Conservation (phyloP, 2,113 vertebrate genomes). For the Oenanthe melanoleuca region DNA sequence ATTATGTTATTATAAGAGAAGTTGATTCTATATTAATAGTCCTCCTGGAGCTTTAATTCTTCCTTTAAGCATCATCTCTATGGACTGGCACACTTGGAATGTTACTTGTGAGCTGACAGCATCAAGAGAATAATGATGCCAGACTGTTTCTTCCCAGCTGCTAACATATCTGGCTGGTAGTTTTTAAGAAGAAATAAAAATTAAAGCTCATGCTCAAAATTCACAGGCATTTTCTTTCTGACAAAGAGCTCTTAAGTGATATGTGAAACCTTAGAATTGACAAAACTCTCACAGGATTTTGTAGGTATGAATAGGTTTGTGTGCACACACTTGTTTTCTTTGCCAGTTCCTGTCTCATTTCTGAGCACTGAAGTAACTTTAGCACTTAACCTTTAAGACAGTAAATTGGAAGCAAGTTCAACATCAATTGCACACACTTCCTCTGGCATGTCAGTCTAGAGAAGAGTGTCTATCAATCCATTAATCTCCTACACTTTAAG, state of each 20-base stretch:
- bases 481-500: background rate
- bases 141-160: background rate
- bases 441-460: background rate
- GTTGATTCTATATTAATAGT: background rate
- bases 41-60: background rate
- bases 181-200: background rate
- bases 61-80: background rate
- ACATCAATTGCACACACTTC: background rate
- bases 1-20: background rate
- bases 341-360: background rate
- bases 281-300: background rate
- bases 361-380: background rate
- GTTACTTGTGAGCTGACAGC: background rate
- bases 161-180: background rate
- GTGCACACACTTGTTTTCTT: background rate
- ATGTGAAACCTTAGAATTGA: background rate
- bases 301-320: background rate
- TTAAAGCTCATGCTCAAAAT: background rate
- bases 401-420: background rate
- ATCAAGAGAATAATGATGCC: background rate
- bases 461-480: background rate
- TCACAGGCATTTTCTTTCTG: background rate
- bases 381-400: background rate
- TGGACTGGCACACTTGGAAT: background rate
- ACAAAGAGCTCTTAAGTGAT: background rate